Conservation (phyloP, 2,113 vertebrate genomes). For the Zosterops pallidus region DNA sequence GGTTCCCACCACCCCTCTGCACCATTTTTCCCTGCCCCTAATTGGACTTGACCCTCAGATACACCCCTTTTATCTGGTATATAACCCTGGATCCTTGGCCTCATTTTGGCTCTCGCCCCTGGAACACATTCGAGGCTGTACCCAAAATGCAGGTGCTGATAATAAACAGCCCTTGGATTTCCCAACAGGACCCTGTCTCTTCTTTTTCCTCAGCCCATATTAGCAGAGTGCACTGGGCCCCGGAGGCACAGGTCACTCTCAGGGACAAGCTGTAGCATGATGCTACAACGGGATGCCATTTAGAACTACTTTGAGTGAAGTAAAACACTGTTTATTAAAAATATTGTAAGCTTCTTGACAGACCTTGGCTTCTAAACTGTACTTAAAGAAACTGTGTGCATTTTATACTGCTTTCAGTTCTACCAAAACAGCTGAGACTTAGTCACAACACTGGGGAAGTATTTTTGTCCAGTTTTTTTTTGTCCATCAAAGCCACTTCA, state of each 20-base stretch:
- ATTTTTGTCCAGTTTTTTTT: background rate
- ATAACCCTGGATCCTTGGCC: background rate
- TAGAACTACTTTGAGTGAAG: background rate
- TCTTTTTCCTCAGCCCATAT: background rate
- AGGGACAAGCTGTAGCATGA: background rate
- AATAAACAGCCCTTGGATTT: background rate
- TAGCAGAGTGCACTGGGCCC: background rate
- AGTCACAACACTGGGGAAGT: background rate
- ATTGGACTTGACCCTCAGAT: background rate
- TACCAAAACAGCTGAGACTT: background rate
- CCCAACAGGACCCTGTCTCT: accelerated
- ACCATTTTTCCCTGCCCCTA: background rate
- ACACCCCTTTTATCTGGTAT: background rate
- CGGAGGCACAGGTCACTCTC: background rate
- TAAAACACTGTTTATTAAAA: background rate
- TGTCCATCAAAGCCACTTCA: background rate
- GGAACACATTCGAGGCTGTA: background rate
- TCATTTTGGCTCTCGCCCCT: background rate
- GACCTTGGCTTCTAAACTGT: background rate
- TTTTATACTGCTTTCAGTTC: background rate
- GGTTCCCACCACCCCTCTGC: background rate
- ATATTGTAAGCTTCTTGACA: background rate
- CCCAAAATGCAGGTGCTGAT: background rate
- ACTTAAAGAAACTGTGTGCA: background rate
- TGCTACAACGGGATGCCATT: background rate